Base-by-base conservation (phyloP, 2,113 vertebrate species). In the Myiagra hebetior region DNA sequence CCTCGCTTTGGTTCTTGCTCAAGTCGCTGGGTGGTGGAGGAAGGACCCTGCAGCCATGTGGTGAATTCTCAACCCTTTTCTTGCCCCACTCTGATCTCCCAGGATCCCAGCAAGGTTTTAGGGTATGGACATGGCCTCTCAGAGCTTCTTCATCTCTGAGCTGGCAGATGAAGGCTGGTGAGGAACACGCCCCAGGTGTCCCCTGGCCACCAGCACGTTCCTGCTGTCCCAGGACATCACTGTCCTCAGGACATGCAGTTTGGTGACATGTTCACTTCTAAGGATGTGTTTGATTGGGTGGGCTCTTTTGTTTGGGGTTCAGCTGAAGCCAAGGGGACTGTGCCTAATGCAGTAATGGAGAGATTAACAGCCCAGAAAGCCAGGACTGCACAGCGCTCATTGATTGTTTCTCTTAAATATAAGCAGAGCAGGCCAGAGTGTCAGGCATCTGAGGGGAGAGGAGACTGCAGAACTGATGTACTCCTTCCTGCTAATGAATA, bases 401-500 rank as follows among this genome's bases (percentile, higher is more conserved):
- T 41, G 91, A 86, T 76, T 52, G n/a, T 14, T 89, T 52, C 73
- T 89, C n/a, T 72, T 60, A 26, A 55, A 28, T 13, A 53, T 3
- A 50, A 72, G 69, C 20, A 33, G 70, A 11, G 19, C 47, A 78
- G 74, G 42, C 37, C 53, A 30, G 42, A 50, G 57, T 3, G 24
- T 33, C 74, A 55, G 68, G 28, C 35, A 41, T 28, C 39, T 0
- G 0, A 60, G 60, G 57, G 55, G 70, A 87, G 55, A 85, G 62
- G 63, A 64, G 55, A 10, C 74, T 59, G 81, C 65, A 73, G 84
- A 85, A 35, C 59, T 1, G 10, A 46, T 73, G 69, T 78, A 65
- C 70, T 89, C 27, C 77, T 76, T 89, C 27, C 77, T 76, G 59
- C 39, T 95, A 87, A 87, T 83, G 87, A 96, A 76, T 85, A 93